A percentile compares a stretch with the other conserved stretches of the same genome.
Evolutionary conservation across 2,888 invertebrate species (phyloP).

Genomic region (Thalpophila matura): DNA sequence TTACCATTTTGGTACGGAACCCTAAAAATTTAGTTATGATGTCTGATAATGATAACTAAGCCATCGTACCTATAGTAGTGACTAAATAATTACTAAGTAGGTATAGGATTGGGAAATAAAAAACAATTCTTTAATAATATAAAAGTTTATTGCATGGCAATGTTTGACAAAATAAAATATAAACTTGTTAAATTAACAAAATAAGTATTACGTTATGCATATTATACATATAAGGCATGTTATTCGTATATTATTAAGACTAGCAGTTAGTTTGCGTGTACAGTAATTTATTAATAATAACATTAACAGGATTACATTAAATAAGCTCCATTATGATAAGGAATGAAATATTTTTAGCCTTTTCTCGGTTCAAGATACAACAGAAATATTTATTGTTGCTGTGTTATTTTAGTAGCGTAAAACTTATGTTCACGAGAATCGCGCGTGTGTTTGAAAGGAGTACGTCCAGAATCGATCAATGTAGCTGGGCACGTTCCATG

Average conservation of each 20-base stretch:
- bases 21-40: too few relatives aligned
- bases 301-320: slow-evolving; percentile 62
- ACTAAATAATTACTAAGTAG: too few relatives aligned
- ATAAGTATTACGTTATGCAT: slow-evolving; percentile 70
- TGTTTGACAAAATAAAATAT: slow-evolving; percentile 77
- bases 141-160: slow-evolving; percentile 86
- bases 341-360: slow-evolving; percentile 69
- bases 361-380: slow-evolving; percentile 36
- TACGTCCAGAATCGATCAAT: slow-evolving; percentile 93
- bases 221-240: slow-evolving; percentile 73
- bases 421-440: slow-evolving; percentile 96
- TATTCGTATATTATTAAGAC: slow-evolving; percentile 75
- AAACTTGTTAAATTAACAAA: slow-evolving; percentile 61
- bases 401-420: slow-evolving; percentile 93
- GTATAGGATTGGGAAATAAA: slow-evolving; percentile 9
- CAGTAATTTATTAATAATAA: slow-evolving; percentile 67
- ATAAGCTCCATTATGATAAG: slow-evolving; percentile 72
- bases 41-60: too few relatives aligned
- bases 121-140: slow-evolving; percentile 66
- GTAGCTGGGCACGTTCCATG: slow-evolving; percentile 96
- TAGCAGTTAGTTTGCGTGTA: slow-evolving; percentile 81
- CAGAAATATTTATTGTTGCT: slow-evolving; percentile 64
- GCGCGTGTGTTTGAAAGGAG: slow-evolving; percentile 95
- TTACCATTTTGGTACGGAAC: too few relatives aligned
- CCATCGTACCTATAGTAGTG: too few relatives aligned